phyloP scores from a whole-genome alignment of 1,140 invertebrate genomes.

The Tetragonula clypearis region DNA sequence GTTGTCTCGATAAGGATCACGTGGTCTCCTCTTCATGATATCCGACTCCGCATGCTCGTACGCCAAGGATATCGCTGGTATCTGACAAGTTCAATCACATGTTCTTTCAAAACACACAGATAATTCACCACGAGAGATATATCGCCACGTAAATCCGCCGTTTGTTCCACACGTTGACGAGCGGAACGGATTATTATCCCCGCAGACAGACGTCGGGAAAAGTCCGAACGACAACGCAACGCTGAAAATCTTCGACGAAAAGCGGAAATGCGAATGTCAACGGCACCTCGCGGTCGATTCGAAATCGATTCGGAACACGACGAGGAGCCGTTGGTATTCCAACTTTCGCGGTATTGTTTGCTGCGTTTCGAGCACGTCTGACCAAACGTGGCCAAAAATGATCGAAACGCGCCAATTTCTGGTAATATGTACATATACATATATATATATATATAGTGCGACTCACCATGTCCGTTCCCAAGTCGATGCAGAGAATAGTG shows the following conservation, averaged over 20 bases:
- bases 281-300: background rate
- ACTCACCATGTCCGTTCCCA: slow-evolving; percentile 99
- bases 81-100: slow-evolving; percentile 82
- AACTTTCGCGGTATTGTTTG: background rate
- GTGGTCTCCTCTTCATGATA: slow-evolving; percentile 99
- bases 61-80: slow-evolving; percentile 99
- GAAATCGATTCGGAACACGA: background rate
- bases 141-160: too few species aligned
- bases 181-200: background rate
- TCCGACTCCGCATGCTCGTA: slow-evolving; percentile 99
- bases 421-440: background rate
- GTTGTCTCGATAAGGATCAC: slow-evolving; percentile 97
- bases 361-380: background rate
- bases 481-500: slow-evolving; percentile 99
- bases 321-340: slow-evolving; percentile 17
- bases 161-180: background rate
- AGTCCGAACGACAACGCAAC: too few species aligned
- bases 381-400: background rate
- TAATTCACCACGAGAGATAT: too few species aligned
- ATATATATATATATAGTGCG: too few species aligned
- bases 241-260: slow-evolving; percentile 25
- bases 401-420: background rate
- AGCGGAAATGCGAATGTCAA: background rate
- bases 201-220: background rate
- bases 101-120: background rate